These are phyloP conservation scores for Morelia viridis DNA, from an alignment of 2,797 vertebrate species.

Conservation along the genomic window DNA sequence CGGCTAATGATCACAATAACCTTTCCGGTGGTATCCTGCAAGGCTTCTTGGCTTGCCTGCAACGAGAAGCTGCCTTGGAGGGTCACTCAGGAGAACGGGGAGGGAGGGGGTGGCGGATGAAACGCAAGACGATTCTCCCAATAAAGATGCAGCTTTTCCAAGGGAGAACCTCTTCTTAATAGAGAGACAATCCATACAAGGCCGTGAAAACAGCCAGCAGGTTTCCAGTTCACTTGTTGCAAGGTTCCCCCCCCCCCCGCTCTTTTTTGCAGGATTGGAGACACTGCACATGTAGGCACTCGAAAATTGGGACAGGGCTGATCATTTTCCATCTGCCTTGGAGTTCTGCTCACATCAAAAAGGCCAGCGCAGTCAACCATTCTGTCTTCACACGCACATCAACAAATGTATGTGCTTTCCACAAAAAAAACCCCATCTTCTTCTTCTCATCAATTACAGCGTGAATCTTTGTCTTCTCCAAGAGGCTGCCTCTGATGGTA, in stretches of 20 bases:
- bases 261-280: neutral
- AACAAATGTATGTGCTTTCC: neutral
- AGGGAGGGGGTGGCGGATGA: neutral
- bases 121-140: neutral
- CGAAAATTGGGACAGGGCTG: neutral
- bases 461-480: conserved; percentile 19
- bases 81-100: conserved; percentile 35
- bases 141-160: neutral
- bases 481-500: conserved; percentile 10
- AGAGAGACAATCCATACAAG: neutral
- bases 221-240: neutral
- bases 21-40: neutral
- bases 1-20: neutral
- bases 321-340: neutral
- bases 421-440: neutral
- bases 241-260: neutral
- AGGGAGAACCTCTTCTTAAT: neutral
- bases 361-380: neutral
- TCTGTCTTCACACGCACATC: neutral
- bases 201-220: neutral
- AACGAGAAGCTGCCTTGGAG: conserved; percentile 2
- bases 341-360: neutral
- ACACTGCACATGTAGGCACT: neutral
- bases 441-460: neutral
- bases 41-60: too few relatives aligned